These are phyloP conservation scores for Oreochromis aureus DNA, from an alignment of 2,113 vertebrate genomes.

Conservation along the genomic window DNA sequence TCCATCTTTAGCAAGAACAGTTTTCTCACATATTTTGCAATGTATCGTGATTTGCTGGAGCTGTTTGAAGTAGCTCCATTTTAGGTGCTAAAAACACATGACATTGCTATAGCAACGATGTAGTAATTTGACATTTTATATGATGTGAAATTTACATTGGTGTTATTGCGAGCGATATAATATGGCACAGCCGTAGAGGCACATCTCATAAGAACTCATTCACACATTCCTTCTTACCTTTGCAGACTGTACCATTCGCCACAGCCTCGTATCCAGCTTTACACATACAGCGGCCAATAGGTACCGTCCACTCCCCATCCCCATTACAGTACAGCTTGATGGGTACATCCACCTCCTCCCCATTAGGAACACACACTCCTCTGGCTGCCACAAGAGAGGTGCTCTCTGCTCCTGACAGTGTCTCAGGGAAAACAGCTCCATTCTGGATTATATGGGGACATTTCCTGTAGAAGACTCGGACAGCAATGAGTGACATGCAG, in stretches of 20 bases:
- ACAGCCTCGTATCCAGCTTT: slow-evolving; percentile 82
- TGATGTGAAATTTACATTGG: neutral
- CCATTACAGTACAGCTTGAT: slow-evolving; percentile 97
- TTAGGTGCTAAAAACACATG: neutral
- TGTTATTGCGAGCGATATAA: neutral
- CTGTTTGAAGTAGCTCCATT: neutral
- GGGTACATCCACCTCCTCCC: slow-evolving; percentile 93
- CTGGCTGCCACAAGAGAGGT: slow-evolving; percentile 90
- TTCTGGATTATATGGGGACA: slow-evolving; percentile 86
- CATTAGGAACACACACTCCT: slow-evolving; percentile 86
- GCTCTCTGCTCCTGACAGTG: slow-evolving; percentile 94
- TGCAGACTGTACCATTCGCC: slow-evolving; percentile 86
- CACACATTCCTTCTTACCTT: slow-evolving; percentile 35
- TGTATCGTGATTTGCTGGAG: neutral
- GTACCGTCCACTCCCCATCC: slow-evolving; percentile 95
- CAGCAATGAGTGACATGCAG: slow-evolving; percentile 95
- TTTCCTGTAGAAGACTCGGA: slow-evolving; percentile 92
- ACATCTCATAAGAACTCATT: neutral
- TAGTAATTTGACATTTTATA: neutral
- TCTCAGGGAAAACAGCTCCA: slow-evolving; percentile 87
- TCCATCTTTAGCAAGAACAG: neutral
- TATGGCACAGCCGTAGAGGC: neutral
- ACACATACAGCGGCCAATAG: slow-evolving; percentile 94
- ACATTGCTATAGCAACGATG: neutral
- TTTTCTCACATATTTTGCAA: neutral